Base-by-base conservation (phyloP, 1,140 invertebrate species). In the Phthorimaea operculella region DNA sequence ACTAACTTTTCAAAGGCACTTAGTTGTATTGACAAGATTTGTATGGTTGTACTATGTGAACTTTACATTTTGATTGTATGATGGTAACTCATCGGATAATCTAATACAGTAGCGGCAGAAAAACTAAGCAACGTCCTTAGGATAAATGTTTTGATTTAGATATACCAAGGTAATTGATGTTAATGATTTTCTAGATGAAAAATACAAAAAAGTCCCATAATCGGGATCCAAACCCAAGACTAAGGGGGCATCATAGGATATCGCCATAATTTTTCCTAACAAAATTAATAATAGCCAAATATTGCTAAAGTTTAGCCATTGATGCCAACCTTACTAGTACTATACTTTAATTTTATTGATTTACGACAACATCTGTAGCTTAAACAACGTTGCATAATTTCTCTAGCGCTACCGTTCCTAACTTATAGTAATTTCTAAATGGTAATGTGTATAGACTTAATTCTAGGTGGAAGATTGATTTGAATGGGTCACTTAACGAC, bases 1-100 rank as follows among this genome's bases (percentile, higher is more conserved):
- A 84, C 81, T 84, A 83, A 79, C 56, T 60, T 76, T 80, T 76
- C 59, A 58, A 85, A 81, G 81, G 79, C 81, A 84, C 81, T 84
- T 80, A 81, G 73, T 73, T 74, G 72, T 68, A 78, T 57, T 79
- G 75, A 79, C 74, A 76, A 79, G 81, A 83, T 63, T 79, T 72
- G 62, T 63, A 64, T 71, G 66, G 68, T 83, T 83, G 79, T 81
- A 84, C 79, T 82, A 68, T 79, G 67, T 68, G 74, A 74, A 73
- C 62, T 77, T 66, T 79, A 84, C 79, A 77, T 77, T 71, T 79
- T 79, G 79, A 83, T 83, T 79, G 78, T 75, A 79, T 71, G 79
- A 73, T 85, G 81, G 81, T 85, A 85, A 85, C 78, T 85, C 67
- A 71, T 63, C 74, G 66, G 77, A 69, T 74, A 68, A 65, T 62